phyloP scores from a whole-genome alignment of 2,113 vertebrate species.

The Melanotaenia duboulayi region DNA sequence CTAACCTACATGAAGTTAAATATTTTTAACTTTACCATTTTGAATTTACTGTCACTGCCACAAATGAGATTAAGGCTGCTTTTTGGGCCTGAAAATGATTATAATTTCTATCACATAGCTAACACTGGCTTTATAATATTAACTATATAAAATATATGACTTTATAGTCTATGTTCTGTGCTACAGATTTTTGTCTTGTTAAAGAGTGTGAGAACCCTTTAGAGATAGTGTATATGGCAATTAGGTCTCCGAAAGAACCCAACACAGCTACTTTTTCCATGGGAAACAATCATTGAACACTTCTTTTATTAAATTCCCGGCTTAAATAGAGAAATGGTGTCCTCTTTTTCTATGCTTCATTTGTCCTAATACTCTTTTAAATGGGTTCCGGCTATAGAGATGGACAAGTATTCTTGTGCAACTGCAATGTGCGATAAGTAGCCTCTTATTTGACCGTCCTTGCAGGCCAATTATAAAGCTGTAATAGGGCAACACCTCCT shows the following conservation, averaged over 20 bases:
- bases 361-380: conserved; percentile 75
- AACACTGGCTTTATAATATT: no score
- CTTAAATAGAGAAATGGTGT: conserved; percentile 56
- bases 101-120: no score
- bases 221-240: conserved; percentile 40
- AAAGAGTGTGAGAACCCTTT: conserved; percentile 28
- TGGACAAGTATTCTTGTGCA: conserved; percentile 70
- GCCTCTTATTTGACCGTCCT: conserved; percentile 77
- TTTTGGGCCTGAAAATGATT: no score
- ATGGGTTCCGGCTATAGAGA: conserved; percentile 61
- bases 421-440: conserved; percentile 72
- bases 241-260: conserved; percentile 29
- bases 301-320: conserved; percentile 35
- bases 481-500: conserved; percentile 74
- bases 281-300: conserved; percentile 35
- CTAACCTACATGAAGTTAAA: no score
- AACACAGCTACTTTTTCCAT: conserved; percentile 30
- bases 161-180: background rate
- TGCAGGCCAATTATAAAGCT: conserved; percentile 79
- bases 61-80: no score
- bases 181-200: conserved; percentile 8
- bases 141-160: background rate
- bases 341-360: conserved; percentile 65
- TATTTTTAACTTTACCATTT: no score
- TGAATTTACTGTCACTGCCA: no score